Evolutionary conservation across 64 coral and sea anemone species (phyloP), one percentile per base, ranked within the genome.

Genomic region (Montipora sp.): DNA sequence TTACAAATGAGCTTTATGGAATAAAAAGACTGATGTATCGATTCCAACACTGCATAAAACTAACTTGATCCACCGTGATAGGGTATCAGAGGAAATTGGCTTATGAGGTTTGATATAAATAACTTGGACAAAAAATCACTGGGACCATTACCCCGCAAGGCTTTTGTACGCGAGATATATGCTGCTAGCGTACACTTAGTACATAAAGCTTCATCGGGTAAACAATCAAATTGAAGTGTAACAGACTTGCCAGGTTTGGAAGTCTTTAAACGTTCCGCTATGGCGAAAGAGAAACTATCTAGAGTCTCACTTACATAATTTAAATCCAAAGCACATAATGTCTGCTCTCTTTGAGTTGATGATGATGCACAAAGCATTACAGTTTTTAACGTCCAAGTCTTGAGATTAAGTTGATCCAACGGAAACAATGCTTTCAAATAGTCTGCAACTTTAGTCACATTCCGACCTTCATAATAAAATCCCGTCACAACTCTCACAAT

Each of bases 301-400:
- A 23, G 0, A 87, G 80, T 47, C 73, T 84, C 8, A 16, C 7
- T 59, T 77, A 46, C 7, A 48, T 79, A 78, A 72, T 89, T 93
- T 7, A 96, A 59, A 89, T 96, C 95, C 43, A 96, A 57, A 57
- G 53, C 53, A 57, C 53, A 10, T 57, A 57, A 57, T 10, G 53
- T 57, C 53, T 57, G 53, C 74, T 90, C 79, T 86, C 79, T 89
- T 86, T 96, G 90, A 65, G 79, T 86, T 2, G 90, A 96, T 15
- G 90, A 89, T 66, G 92, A 93, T 79, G 95, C 90, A 96, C 95
- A 96, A 87, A 93, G 90, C 90, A 96, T 93, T 9, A 84, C 95
- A 93, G 90, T 27, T 27, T 93, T 96, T 21, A 96, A 89, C 51
- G 95, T 96, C 48, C 90, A 55, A 69, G n/a, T 51, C 74, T 90